These are phyloP conservation scores for Saccopteryx leptura DNA, from an alignment of 2,113 vertebrate species.

Conservation along the genomic window DNA sequence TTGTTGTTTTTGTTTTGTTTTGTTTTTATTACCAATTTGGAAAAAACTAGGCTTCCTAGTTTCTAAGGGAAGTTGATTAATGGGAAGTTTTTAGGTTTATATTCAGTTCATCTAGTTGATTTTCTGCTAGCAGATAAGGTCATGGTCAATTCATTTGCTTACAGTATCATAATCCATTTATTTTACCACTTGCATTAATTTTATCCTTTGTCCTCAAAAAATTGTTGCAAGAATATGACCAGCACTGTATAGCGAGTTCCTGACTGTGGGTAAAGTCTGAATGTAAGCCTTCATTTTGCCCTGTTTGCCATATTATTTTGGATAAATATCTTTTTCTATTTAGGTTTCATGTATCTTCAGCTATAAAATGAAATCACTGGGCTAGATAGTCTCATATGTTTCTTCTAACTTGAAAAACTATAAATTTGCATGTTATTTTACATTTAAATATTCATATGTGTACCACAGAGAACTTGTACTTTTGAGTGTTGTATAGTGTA, in stretches of 20 bases:
- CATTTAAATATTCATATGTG: background rate
- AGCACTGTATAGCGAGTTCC: background rate
- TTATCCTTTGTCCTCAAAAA: background rate
- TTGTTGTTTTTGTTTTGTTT: background rate
- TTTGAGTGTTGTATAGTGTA: background rate
- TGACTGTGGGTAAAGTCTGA: background rate
- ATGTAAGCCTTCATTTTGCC: background rate
- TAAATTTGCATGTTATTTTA: background rate
- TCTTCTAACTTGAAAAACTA: conserved; percentile 42
- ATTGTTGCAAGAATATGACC: background rate
- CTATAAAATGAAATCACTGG: background rate
- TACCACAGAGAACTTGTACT: background rate
- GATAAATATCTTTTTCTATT: background rate
- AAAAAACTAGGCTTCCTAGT: conserved; percentile 21
- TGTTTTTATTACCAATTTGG: background rate
- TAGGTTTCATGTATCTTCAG: background rate
- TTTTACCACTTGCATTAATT: conserved; percentile 39
- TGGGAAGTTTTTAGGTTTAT: conserved; percentile 12
- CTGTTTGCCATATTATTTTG: background rate
- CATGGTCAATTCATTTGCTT: conserved; percentile 8
- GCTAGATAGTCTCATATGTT: background rate
- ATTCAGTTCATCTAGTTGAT: conserved; percentile 29
- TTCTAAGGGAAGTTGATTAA: background rate
- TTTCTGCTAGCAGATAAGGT: conserved; percentile 33
- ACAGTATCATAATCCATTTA: conserved; percentile 9